phyloP scores from a whole-genome alignment of 2,888 invertebrate species.

The Lampropteryx suffumata region DNA sequence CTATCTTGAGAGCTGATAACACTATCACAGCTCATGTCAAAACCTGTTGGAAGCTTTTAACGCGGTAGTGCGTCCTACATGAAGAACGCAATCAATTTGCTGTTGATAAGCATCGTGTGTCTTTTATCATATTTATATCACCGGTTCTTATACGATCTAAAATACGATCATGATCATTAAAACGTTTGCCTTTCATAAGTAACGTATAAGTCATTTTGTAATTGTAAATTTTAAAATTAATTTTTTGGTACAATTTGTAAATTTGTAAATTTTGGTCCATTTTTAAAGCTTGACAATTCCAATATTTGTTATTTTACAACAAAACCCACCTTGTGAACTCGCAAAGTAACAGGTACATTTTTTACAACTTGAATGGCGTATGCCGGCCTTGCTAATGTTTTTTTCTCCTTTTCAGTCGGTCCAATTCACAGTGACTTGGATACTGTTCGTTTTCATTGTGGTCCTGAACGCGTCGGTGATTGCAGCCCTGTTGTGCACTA shows the following conservation, averaged over 20 bases:
- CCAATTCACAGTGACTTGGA: conserved; percentile 93
- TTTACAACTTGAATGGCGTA: too few relatives aligned
- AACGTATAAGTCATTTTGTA: too few relatives aligned
- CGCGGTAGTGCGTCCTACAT: conserved; percentile 28
- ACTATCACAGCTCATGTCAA: conserved; percentile 43
- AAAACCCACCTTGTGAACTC: not conserved
- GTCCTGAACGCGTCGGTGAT: conserved; percentile 94
- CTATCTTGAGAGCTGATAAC: conserved; percentile 50
- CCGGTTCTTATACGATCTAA: not conserved
- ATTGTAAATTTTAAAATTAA: too few relatives aligned
- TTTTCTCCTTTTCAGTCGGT: conserved; percentile 84
- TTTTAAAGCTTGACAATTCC: too few relatives aligned
- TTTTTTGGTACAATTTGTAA: too few relatives aligned
- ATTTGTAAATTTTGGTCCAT: too few relatives aligned
- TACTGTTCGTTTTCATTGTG: conserved; percentile 92
- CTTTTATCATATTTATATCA: conserved; percentile 12
- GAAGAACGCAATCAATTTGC: conserved; percentile 30
- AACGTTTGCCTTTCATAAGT: too few relatives aligned
- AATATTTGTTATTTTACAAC: too few relatives aligned
- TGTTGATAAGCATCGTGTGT: conserved; percentile 9
- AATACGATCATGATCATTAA: not conserved
- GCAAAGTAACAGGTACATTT: too few relatives aligned
- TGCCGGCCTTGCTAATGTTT: too few relatives aligned
- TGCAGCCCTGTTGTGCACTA: conserved; percentile 90
- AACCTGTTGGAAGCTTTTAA: conserved; percentile 43